These are phyloP conservation scores for Perodicticus potto DNA, from an alignment of 2,797 vertebrate genomes.

Conservation along the genomic window DNA sequence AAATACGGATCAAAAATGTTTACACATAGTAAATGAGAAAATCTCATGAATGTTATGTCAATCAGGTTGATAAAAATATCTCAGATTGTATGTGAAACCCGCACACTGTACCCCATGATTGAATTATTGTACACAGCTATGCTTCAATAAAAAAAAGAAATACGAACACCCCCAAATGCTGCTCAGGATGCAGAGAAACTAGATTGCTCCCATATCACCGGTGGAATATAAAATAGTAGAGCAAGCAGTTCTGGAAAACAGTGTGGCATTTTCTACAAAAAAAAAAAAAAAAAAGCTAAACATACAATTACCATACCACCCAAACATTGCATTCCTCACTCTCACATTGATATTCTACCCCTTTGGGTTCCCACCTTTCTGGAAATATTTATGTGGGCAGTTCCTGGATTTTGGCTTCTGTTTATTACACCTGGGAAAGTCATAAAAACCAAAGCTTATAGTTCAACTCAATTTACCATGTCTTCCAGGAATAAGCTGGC, in stretches of 20 bases:
- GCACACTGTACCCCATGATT: too few relatives aligned
- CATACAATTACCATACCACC: background rate
- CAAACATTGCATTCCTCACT: background rate
- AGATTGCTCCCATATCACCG: background rate
- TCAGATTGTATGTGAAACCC: too few relatives aligned
- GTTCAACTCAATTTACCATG: background rate
- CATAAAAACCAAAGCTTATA: background rate
- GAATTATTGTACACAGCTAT: too few relatives aligned
- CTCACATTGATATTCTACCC: background rate
- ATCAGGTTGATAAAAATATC: too few relatives aligned
- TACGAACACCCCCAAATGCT: background rate
- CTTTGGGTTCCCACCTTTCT: conserved; percentile 2
- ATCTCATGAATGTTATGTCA: too few relatives aligned
- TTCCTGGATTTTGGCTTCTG: conserved; percentile 4
- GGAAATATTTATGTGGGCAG: conserved; percentile 1
- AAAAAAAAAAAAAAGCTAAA: background rate
- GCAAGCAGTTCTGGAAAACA: background rate
- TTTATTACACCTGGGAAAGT: conserved; percentile 1
- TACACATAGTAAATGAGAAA: too few relatives aligned
- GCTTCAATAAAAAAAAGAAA: conserved; percentile 30
- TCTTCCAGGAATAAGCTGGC: conserved; percentile 5
- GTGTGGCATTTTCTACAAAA: conserved; percentile 4
- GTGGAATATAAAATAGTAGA: background rate
- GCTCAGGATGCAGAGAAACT: conserved; percentile 8
- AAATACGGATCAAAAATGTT: too few relatives aligned